Evolutionary conservation across 1,140 invertebrate genomes (phyloP).

Genomic region (Vollenhovia emeryi): DNA sequence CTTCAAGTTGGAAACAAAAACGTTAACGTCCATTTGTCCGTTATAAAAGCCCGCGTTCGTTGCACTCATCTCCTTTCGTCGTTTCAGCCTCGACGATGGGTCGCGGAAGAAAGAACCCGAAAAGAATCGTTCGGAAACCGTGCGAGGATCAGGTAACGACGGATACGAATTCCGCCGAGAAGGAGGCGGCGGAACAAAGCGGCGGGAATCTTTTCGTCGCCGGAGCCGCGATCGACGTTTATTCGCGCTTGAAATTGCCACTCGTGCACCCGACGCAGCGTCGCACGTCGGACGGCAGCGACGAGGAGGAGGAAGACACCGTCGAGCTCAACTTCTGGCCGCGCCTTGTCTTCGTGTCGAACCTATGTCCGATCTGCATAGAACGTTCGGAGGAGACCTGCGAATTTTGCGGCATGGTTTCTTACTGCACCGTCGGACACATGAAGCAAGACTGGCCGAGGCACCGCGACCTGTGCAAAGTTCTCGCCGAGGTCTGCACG

Average conservation of each 20-base stretch:
- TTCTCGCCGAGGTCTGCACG: constrained; percentile 70
- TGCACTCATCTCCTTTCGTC: not conserved
- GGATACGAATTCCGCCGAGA: constrained; percentile 2
- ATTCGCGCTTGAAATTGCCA: constrained; percentile 69
- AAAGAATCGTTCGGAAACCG: not conserved
- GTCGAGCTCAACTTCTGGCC: constrained; percentile 79
- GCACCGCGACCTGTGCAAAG: constrained; percentile 84
- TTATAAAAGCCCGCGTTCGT: not conserved
- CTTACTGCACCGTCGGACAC: constrained; percentile 86
- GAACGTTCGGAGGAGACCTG: constrained; percentile 75
- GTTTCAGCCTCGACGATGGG: constrained; percentile 52
- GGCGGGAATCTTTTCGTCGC: not conserved
- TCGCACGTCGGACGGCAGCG: constrained; percentile 47
- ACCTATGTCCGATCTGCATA: constrained; percentile 83
- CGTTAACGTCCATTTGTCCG: not conserved
- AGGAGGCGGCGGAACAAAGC: not conserved
- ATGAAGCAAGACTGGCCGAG: constrained; percentile 79
- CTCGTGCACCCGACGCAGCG: constrained; percentile 7
- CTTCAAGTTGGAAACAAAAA: not conserved
- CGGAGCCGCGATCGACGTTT: constrained; percentile 63
- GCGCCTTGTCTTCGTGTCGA: constrained; percentile 76
- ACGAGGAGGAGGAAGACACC: constrained; percentile 70
- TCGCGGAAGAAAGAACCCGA: constrained; percentile 48
- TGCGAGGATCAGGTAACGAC: not conserved
- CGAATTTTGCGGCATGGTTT: constrained; percentile 84